A percentile compares a stretch with the other conserved stretches of the same genome.
phyloP scores from a whole-genome alignment of 1,140 invertebrate genomes.

The Drosophila saltans region DNA sequence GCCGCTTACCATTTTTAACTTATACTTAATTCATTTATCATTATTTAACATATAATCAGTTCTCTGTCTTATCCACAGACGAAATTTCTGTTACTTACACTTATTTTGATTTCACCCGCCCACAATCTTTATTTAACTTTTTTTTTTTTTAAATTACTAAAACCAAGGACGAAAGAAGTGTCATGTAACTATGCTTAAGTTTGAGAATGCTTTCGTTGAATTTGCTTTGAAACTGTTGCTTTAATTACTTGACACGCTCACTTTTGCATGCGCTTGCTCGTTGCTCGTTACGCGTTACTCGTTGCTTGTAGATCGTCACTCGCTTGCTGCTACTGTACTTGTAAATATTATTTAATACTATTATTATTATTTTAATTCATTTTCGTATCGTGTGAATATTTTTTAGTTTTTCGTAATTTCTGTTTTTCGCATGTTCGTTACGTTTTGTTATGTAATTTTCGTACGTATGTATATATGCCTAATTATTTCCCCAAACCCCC shows the following conservation, averaged over 20 bases:
- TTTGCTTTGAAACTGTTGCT: conserved; percentile 13
- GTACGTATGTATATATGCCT: conserved; percentile 18
- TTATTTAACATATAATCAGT: background rate
- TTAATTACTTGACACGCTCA: conserved; percentile 35
- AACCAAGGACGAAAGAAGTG: background rate
- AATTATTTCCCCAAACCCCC: background rate
- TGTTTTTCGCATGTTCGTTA: conserved; percentile 2
- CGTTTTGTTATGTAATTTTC: conserved; percentile 15
- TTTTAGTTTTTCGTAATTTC: background rate
- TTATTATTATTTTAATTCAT: conserved; percentile 12
- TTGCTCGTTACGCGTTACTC: conserved; percentile 27
- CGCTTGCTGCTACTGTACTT: conserved; percentile 24
- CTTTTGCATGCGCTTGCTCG: conserved; percentile 58
- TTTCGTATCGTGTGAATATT: conserved; percentile 10
- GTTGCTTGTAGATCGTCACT: conserved; percentile 10
- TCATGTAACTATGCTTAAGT: conserved; percentile 44
- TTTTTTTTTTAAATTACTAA: background rate
- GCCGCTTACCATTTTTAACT: conserved; percentile 4
- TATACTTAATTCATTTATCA: conserved; percentile 1
- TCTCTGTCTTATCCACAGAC: no score
- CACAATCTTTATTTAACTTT: background rate
- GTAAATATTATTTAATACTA: conserved; percentile 7
- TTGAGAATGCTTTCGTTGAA: conserved; percentile 44
- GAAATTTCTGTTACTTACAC: background rate
- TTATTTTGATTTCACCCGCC: background rate